Conservation (phyloP, 2,888 invertebrate species). For the Diarsia brunnea region DNA sequence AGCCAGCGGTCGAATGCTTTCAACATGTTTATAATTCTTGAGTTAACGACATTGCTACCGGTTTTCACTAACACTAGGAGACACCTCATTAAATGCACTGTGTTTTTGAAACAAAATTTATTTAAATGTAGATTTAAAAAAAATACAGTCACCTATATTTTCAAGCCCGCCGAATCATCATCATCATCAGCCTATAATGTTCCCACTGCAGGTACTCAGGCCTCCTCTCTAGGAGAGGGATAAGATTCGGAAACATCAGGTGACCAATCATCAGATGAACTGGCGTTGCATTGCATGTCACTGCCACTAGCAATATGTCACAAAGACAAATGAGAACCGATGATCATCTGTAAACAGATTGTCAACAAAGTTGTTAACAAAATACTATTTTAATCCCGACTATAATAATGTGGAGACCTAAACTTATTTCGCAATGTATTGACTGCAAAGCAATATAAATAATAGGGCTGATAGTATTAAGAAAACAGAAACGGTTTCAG, state of each 20-base stretch:
- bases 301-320: slow-evolving; percentile 1
- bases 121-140: neutral
- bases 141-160: neutral
- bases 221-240: too few relatives aligned
- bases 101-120: neutral
- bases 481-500: neutral
- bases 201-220: too few relatives aligned
- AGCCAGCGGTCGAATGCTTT: slow-evolving; percentile 29
- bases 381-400: slow-evolving; percentile 21
- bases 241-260: neutral
- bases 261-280: neutral
- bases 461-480: neutral
- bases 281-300: neutral
- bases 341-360: slow-evolving; percentile 7
- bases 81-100: neutral
- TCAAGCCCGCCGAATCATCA: neutral
- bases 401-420: slow-evolving; percentile 1
- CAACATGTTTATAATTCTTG: slow-evolving; percentile 36
- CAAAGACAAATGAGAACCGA: neutral
- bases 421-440: neutral
- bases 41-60: slow-evolving; percentile 28
- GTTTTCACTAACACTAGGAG: neutral
- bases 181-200: too few relatives aligned
- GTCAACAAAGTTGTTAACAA: slow-evolving; percentile 28
- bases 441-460: neutral